Percentiles rank a stretch among this genome's conserved stretches.
phyloP scores from a whole-genome alignment of 2,797 vertebrate species.

The Margarornis squamiger region DNA sequence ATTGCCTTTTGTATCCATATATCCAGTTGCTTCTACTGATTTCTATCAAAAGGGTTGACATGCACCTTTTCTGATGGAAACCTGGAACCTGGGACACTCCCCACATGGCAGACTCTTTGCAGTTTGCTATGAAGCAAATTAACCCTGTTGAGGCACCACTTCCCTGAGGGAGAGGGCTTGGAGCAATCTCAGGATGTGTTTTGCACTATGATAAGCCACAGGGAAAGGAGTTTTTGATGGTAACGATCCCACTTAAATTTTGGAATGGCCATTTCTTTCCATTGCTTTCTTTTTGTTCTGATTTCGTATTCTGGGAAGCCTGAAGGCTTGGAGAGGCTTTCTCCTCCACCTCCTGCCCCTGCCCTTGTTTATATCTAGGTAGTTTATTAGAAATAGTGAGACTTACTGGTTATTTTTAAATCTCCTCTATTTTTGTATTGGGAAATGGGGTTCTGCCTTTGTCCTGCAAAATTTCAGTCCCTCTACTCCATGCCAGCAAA shows the following conservation, averaged over 20 bases:
- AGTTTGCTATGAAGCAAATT: not conserved
- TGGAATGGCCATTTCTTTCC: not conserved
- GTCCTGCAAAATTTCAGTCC: not conserved
- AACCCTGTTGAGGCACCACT: not conserved
- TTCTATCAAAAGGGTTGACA: not conserved
- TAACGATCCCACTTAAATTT: not conserved
- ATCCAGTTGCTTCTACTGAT: not conserved
- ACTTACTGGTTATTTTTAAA: not conserved
- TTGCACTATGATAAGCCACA: accelerated
- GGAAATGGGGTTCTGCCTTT: not conserved
- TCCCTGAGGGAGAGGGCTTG: not conserved
- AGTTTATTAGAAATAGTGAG: not conserved
- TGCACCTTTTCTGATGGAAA: not conserved
- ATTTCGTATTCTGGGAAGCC: not conserved
- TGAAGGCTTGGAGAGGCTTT: not conserved
- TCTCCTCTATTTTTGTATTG: not conserved
- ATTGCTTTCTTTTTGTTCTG: not conserved
- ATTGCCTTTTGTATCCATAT: not conserved
- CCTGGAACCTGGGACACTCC: not conserved
- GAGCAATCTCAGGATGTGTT: not conserved
- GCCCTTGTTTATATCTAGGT: not conserved
- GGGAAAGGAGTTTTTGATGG: not conserved
- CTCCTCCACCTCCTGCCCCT: accelerated
- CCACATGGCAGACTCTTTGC: not conserved
- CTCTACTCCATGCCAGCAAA: not conserved